These are phyloP conservation scores for Hystrix brachyura DNA, from an alignment of 2,113 vertebrate species.

Conservation along the genomic window DNA sequence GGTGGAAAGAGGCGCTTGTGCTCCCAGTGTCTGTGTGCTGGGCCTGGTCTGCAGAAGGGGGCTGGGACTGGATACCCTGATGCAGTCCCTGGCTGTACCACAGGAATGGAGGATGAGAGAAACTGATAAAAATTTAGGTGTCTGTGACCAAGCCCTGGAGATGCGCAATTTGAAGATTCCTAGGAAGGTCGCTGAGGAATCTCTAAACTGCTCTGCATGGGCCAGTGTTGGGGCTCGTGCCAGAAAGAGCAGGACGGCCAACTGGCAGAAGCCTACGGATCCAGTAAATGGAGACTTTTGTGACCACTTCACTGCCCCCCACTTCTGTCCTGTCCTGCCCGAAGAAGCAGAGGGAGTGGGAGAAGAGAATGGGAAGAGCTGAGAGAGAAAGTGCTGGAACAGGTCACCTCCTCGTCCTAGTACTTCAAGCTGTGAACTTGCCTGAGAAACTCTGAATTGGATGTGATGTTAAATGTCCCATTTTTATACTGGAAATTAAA, in stretches of 20 bases:
- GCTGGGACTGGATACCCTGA: neutral
- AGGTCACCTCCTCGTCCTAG: fast-evolving
- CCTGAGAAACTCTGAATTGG: neutral
- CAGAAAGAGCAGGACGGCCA: neutral
- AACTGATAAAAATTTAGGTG: neutral
- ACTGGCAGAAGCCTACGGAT: neutral
- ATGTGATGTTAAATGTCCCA: neutral
- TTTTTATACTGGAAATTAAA: neutral
- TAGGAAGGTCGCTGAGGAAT: neutral
- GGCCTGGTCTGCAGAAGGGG: too few relatives aligned
- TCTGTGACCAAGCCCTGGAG: neutral
- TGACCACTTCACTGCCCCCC: neutral
- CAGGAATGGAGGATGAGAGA: too few relatives aligned
- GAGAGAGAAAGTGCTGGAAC: neutral
- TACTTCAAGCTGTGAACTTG: neutral
- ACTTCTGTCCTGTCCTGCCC: neutral
- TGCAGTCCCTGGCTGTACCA: fast-evolving
- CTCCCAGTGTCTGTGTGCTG: neutral
- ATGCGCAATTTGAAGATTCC: neutral
- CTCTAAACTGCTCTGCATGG: too few relatives aligned
- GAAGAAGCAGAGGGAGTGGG: neutral
- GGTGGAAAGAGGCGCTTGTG: too few relatives aligned
- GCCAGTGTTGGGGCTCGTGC: neutral
- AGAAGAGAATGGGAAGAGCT: neutral
- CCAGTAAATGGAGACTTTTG: neutral